A percentile compares a stretch with the other conserved stretches of the same genome.
Conservation (phyloP, 2,888 invertebrate genomes). For the Xanthorhoe spadicearia region DNA sequence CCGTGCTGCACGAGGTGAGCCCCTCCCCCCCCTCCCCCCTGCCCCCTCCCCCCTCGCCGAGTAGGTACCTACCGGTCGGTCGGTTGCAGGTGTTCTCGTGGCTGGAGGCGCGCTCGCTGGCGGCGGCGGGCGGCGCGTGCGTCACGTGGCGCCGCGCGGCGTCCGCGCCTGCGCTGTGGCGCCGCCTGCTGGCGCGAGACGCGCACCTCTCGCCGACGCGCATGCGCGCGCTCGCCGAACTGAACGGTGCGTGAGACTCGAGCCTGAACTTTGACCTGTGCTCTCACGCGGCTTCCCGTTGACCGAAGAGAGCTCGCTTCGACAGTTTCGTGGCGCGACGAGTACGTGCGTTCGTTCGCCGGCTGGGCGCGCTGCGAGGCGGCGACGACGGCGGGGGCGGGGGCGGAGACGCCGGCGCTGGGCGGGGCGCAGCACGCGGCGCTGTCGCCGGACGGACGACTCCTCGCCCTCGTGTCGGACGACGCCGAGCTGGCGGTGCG, state of each 20-base stretch:
- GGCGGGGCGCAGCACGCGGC: constrained; percentile 35
- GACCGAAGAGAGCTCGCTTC: neutral
- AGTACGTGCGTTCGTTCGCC: constrained; percentile 51
- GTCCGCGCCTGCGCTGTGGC: constrained; percentile 58
- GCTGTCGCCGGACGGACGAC: constrained; percentile 28
- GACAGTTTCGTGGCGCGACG: constrained; percentile 57
- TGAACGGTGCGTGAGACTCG: neutral
- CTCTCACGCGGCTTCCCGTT: neutral
- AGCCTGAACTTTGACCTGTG: no score
- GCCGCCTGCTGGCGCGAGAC: constrained; percentile 50
- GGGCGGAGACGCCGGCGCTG: constrained; percentile 30
- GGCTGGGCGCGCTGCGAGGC: constrained; percentile 35
- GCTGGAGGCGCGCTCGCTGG: constrained; percentile 53
- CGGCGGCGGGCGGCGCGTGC: constrained; percentile 58
- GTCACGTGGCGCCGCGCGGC: constrained; percentile 65
- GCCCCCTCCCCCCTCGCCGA: neutral
- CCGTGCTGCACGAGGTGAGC: constrained; percentile 41
- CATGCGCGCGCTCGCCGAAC: constrained; percentile 39
- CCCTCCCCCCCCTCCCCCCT: neutral
- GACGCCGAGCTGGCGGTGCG: constrained; percentile 41
- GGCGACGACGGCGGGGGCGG: no score
- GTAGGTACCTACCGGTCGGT: neutral
- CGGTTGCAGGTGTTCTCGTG: constrained; percentile 53
- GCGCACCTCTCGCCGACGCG: constrained; percentile 37
- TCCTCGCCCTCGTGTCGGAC: constrained; percentile 36